Evolutionary conservation across 2,797 vertebrate genomes (phyloP).

Genomic region (Podarcis siculus): DNA sequence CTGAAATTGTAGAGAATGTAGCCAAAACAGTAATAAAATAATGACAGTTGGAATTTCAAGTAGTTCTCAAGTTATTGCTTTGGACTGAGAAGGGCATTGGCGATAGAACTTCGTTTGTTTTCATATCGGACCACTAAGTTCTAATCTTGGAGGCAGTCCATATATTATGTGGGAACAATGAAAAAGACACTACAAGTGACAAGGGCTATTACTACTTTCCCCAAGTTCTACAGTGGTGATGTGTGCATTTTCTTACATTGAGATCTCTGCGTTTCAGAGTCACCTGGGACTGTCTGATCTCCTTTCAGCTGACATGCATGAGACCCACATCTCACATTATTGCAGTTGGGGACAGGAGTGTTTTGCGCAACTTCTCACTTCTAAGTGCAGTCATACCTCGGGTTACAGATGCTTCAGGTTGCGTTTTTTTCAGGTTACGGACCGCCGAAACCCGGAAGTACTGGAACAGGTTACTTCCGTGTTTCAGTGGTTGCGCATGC

Average conservation of each 20-base stretch:
- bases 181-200: not conserved
- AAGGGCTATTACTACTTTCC: not conserved
- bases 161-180: not conserved
- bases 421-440: too few species aligned
- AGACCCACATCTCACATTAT: too few species aligned
- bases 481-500: too few species aligned
- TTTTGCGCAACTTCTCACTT: not conserved
- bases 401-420: too few species aligned
- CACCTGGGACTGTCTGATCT: too few species aligned
- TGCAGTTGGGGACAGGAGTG: not conserved
- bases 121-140: not conserved
- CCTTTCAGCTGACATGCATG: not conserved
- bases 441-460: too few species aligned
- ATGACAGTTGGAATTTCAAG: conserved; percentile 84
- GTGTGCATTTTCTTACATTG: not conserved
- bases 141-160: not conserved
- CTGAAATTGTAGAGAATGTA: conserved; percentile 91
- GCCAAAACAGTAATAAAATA: conserved; percentile 86
- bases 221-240: not conserved
- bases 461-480: too few species aligned
- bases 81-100: conserved; percentile 38
- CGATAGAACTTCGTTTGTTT: not conserved
- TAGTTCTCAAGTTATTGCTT: conserved; percentile 62
- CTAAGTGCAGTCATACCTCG: not conserved
- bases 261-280: not conserved